Evolutionary conservation across 2,113 vertebrate species (phyloP), one percentile per base, ranked within the genome.

Genomic region (Pantherophis guttatus): DNA sequence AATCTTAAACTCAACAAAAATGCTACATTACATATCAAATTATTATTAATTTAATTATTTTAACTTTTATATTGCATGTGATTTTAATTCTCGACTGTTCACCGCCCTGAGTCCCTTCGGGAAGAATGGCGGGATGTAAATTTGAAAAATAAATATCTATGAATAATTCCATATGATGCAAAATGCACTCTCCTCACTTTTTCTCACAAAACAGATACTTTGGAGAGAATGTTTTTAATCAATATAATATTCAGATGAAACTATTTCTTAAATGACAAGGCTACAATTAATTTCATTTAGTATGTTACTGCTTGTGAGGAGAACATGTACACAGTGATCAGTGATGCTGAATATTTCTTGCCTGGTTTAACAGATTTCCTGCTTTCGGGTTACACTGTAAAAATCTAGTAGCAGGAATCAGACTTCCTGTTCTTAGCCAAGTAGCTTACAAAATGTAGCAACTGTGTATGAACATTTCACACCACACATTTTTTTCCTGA

Each of bases 21-120:
- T 96, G 93, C 91, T 96, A 65, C 95, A 95, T 96, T 96, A 97
- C 96, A 95, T 86, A 92, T 81, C 53, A 13, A 95, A 39, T 39
- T 39, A 39, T 39, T 39, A 39, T 39, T 39, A 39, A 39, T 39
- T 39, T 39, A 39, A 39, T 39, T 39, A 39, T 39, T 39, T 39
- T 39, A 39, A 39, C 39, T 39, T 39, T 39, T 39, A 39, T 39
- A 39, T 39, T 39, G 39, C 39, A 39, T 39, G 39, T 39, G 39
- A 39, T 39, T 39, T 39, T 39, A 39, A 39, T 39, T 39, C 39
- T 39, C 39, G 39, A 39, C 39, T 39, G 39, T 39, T 39, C 39
- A 39, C 39, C 39, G 39, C 39, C 39, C 39, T 39, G 39, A 39
- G 39, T 39, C 39, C 39, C 39, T 39, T 39, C 39, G 39, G 39